Evolutionary conservation across 2,113 vertebrate species (phyloP).

Genomic region (Edolisoma coerulescens): DNA sequence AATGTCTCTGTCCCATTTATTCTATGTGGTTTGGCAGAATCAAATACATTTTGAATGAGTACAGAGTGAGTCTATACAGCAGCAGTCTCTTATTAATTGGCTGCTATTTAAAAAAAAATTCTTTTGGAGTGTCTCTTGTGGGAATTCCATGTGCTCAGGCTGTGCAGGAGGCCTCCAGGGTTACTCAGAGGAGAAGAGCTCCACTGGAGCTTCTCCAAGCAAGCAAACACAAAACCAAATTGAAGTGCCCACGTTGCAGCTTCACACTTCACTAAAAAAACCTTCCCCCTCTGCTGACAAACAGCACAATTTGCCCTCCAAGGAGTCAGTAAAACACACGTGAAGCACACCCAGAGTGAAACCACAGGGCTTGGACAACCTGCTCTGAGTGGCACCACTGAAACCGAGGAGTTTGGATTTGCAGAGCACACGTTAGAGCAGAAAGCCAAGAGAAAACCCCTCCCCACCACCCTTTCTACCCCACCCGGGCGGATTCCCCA

Average conservation of each 20-base stretch:
- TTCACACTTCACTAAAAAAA: background rate
- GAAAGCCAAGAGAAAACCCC: background rate
- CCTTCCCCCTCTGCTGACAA: background rate
- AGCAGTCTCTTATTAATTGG: background rate
- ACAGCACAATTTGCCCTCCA: background rate
- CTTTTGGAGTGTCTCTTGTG: background rate
- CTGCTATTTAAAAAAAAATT: background rate
- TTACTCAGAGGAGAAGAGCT: background rate
- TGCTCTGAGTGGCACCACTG: background rate
- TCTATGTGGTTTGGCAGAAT: background rate
- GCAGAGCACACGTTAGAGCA: background rate
- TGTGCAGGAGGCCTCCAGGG: slow-evolving; percentile 1
- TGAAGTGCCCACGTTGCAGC: background rate
- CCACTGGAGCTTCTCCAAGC: slow-evolving; percentile 16
- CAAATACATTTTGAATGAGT: background rate
- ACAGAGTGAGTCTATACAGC: background rate
- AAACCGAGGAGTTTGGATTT: fast-evolving
- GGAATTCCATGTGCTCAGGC: slow-evolving; percentile 33
- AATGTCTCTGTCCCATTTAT: background rate
- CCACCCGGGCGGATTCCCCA: background rate
- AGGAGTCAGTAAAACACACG: background rate
- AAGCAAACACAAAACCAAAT: background rate
- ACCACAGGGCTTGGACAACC: background rate
- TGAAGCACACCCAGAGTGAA: background rate
- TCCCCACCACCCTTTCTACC: background rate